Evolutionary conservation across 2,888 invertebrate genomes (phyloP).

Genomic region (Syritta pipiens): DNA sequence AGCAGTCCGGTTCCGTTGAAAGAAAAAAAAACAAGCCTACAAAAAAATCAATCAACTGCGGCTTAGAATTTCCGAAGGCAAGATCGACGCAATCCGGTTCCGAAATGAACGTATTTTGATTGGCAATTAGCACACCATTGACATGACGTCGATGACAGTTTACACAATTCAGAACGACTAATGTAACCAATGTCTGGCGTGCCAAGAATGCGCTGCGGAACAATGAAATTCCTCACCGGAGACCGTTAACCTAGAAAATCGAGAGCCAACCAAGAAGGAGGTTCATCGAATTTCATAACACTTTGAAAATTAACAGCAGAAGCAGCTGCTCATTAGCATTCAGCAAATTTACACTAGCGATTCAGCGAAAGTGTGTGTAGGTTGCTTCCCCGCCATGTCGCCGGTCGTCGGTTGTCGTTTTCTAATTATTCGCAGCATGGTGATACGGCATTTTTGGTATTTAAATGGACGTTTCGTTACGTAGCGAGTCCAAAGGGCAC

Average conservation of each 20-base stretch:
- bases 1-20: not conserved
- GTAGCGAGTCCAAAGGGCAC: slow-evolving; percentile 33
- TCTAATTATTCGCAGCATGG: not conserved
- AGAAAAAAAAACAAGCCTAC: too few species aligned
- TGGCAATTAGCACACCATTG: not conserved
- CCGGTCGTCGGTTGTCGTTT: not conserved
- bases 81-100: slow-evolving; percentile 7
- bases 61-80: not conserved
- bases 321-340: slow-evolving; percentile 3
- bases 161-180: not conserved
- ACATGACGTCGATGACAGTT: not conserved
- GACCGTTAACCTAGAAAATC: slow-evolving; percentile 16
- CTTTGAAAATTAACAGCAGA: slow-evolving; percentile 4
- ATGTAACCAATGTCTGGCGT: too few species aligned
- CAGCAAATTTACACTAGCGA: not conserved
- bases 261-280: not conserved
- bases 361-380: slow-evolving; percentile 9
- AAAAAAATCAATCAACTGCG: not conserved
- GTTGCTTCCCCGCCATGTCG: not conserved
- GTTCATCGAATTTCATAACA: slow-evolving; percentile 19
- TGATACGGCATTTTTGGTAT: not conserved
- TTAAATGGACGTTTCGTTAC: slow-evolving; percentile 9
- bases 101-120: not conserved
- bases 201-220: not conserved
- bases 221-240: not conserved